Percentiles rank a stretch among this genome's conserved stretches.
phyloP scores from a whole-genome alignment of 2,797 vertebrate genomes.

The Carduelis carduelis region DNA sequence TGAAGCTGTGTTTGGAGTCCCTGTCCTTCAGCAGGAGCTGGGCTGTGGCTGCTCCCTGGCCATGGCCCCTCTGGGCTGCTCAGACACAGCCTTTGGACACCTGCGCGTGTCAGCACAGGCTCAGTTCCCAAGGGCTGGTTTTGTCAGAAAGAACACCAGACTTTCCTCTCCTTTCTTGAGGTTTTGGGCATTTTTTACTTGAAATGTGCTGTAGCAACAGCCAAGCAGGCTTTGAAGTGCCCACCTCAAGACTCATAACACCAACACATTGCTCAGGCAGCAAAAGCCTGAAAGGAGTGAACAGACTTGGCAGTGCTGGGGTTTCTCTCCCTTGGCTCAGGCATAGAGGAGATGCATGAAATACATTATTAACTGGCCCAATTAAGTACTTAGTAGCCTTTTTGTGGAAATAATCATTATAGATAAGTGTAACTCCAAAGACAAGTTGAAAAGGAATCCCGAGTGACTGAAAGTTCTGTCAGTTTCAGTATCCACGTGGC shows the following conservation, averaged over 20 bases:
- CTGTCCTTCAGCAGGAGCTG: not conserved
- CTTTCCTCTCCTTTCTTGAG: not conserved
- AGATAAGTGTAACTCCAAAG: not conserved
- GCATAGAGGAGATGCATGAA: not conserved
- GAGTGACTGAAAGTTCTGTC: not conserved
- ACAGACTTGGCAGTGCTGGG: not conserved
- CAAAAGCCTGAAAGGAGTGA: not conserved
- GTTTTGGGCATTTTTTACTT: not conserved
- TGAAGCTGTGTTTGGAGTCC: not conserved
- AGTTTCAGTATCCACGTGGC: not conserved
- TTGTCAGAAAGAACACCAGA: not conserved
- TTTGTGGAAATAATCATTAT: not conserved
- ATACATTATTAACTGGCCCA: not conserved
- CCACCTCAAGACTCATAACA: fast-evolving
- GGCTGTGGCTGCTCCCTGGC: not conserved
- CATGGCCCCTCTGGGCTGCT: not conserved
- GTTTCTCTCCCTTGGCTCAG: not conserved
- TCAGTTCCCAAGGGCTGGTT: not conserved
- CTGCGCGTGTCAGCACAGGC: fast-evolving
- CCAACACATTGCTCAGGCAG: fast-evolving
- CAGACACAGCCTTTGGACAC: fast-evolving
- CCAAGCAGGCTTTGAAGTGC: not conserved
- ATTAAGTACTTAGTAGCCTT: not conserved
- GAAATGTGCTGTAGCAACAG: not conserved
- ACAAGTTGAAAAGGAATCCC: not conserved